These are phyloP conservation scores for Crax fasciolata DNA, from an alignment of 2,797 vertebrate species.

Conservation along the genomic window DNA sequence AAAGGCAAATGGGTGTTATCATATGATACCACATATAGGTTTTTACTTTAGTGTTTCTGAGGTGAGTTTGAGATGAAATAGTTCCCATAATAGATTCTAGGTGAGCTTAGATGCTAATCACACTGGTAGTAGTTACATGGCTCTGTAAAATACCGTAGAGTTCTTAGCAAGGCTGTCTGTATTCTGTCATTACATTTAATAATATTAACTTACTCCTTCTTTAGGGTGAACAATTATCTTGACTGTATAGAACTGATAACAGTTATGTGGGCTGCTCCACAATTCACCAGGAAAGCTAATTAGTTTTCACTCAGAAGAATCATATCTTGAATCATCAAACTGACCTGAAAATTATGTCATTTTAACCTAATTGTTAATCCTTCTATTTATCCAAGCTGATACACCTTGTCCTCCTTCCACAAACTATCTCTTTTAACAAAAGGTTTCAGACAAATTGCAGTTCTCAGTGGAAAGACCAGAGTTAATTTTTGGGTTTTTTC, in stretches of 20 bases:
- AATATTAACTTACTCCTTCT: neutral
- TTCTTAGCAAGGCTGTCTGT: neutral
- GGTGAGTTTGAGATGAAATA: neutral
- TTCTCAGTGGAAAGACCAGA: neutral
- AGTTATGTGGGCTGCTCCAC: neutral
- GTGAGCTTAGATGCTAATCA: neutral
- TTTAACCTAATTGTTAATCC: neutral
- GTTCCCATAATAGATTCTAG: neutral
- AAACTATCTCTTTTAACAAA: neutral
- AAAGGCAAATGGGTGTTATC: neutral
- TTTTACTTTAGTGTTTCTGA: neutral
- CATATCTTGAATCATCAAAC: neutral
- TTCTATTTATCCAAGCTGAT: neutral
- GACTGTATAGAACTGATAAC: neutral
- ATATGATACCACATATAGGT: neutral
- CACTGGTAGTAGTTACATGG: neutral
- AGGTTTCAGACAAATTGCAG: neutral
- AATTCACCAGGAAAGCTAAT: neutral
- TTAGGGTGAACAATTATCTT: neutral
- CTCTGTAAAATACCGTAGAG: neutral
- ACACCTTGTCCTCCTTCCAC: neutral
- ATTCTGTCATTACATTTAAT: neutral
- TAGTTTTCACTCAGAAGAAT: neutral
- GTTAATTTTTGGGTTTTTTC: neutral
- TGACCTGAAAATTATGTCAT: neutral